Evolutionary conservation across 2,113 vertebrate species (phyloP), one percentile per base, ranked within the genome.

Genomic region (Sphyrna mokarran): DNA sequence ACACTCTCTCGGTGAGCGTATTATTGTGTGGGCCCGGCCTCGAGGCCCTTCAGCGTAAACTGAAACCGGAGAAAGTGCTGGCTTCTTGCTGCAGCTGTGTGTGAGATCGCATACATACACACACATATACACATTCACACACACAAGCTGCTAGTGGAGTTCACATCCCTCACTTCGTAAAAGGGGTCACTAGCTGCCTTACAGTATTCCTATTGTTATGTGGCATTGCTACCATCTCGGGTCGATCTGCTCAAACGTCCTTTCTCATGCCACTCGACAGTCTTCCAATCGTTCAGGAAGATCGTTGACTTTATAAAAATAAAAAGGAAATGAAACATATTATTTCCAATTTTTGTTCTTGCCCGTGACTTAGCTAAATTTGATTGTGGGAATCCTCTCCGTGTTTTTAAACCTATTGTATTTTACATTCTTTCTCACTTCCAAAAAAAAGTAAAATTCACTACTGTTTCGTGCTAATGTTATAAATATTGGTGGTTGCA

Each of bases 71-170:
- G 94, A 96, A 96, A 95, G 96, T 96, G 78, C 97, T 97, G 97
- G 97, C 29, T 93, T 90, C 93, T 97, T 97, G 97, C 97, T 96
- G 97, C 97, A 95, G 89, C 89, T 66, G 89, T 93, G 96, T 97
- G 96, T 97, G 97, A 97, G 97, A 97, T 97, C 97, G 97, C 29
- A 63, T 22, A 89, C 54, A 90, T 26, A 89, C 85, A 54, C 78
- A 83, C 78, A 83, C 29, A 93, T 29, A 48, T 68, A n/a, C n/a
- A 89, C 54, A 90, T 26, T 58, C 85, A 54, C 78, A 83, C 78
- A 83, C 29, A 93, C 33, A 26, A 16, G 68, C 93, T 94, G 91
- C 66, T 94, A 66, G 20, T 95, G 48, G 72, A 95, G 37, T 95
- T 72, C 91, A 94, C 66, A 94, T 69, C 66, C 18, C 37, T 69